These are phyloP conservation scores for Orgyia antiqua DNA, from an alignment of 2,888 invertebrate genomes.

Conservation along the genomic window DNA sequence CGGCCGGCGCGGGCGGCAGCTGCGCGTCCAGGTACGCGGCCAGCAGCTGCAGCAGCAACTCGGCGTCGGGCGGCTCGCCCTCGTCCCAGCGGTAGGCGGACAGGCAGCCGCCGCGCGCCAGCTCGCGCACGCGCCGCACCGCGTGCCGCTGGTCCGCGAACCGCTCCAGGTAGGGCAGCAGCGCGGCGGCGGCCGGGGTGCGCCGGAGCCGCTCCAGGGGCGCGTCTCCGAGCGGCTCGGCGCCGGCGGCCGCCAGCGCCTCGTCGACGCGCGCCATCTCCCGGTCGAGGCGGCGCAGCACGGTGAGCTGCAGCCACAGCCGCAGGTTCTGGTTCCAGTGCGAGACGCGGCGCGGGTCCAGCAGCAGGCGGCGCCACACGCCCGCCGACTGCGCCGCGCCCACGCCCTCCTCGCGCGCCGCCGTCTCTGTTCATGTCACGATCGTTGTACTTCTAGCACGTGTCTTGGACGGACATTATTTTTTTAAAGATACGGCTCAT, in stretches of 20 bases:
- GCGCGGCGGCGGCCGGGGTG: slow-evolving; percentile 30
- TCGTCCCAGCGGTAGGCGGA: slow-evolving; percentile 93
- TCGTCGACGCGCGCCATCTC: slow-evolving; percentile 87
- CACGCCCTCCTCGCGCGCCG: slow-evolving; percentile 7
- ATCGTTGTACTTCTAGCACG: too few species aligned
- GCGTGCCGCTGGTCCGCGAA: slow-evolving; percentile 73
- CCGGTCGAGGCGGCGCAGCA: slow-evolving; percentile 84
- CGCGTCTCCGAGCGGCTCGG: slow-evolving; percentile 20
- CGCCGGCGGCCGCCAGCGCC: slow-evolving; percentile 74
- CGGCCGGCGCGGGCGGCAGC: slow-evolving; percentile 83
- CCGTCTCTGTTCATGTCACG: slow-evolving; percentile 6
- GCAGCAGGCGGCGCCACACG: slow-evolving; percentile 77
- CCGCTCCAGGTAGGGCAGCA: slow-evolving; percentile 28
- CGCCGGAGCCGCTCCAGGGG: slow-evolving; percentile 38
- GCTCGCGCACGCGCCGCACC: slow-evolving; percentile 76
- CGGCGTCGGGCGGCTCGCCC: slow-evolving; percentile 91
- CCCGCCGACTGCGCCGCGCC: slow-evolving; percentile 7
- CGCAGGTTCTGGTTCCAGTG: slow-evolving; percentile 52
- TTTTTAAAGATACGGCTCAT: too few species aligned
- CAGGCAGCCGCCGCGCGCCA: slow-evolving; percentile 83
- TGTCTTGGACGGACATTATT: too few species aligned
- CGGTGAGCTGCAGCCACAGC: slow-evolving; percentile 89
- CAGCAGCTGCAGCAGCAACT: slow-evolving; percentile 90
- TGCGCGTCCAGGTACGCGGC: slow-evolving; percentile 95
- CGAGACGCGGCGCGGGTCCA: slow-evolving; percentile 79